phyloP scores from a whole-genome alignment of 2,888 invertebrate genomes.

The Callyntrura sp. region DNA sequence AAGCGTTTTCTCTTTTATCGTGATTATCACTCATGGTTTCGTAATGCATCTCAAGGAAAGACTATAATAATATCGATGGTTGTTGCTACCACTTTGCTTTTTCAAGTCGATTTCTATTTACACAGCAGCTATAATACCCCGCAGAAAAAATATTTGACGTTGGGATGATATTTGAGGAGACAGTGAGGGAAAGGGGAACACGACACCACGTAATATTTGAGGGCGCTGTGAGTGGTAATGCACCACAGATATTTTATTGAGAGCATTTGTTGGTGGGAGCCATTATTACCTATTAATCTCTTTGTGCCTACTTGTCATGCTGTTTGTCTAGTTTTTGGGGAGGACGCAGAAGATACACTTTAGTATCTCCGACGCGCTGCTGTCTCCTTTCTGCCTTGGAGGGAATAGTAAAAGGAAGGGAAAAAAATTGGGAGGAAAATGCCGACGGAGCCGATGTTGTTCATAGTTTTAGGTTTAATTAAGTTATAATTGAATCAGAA shows the following conservation, averaged over 20 bases:
- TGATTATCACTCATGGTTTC: no score
- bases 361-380: no score
- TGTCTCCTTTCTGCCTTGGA: no score
- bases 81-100: neutral
- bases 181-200: neutral
- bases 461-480: slow-evolving; percentile 7
- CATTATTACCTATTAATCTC: no score
- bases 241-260: no score
- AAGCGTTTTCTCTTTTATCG: no score
- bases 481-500: slow-evolving; percentile 38
- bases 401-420: neutral
- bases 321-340: no score
- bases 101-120: slow-evolving; percentile 36
- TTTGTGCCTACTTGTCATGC: no score
- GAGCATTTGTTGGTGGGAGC: neutral
- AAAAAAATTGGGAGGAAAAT: neutral
- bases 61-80: no score
- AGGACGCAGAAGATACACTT: neutral
- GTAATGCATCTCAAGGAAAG: no score
- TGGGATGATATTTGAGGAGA: neutral
- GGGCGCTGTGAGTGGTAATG: no score
- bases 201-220: neutral
- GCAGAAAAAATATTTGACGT: slow-evolving; percentile 9
- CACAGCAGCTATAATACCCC: neutral
- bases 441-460: neutral